Conservation (phyloP, 2,113 vertebrate species). For the Colossoma macropomum region DNA sequence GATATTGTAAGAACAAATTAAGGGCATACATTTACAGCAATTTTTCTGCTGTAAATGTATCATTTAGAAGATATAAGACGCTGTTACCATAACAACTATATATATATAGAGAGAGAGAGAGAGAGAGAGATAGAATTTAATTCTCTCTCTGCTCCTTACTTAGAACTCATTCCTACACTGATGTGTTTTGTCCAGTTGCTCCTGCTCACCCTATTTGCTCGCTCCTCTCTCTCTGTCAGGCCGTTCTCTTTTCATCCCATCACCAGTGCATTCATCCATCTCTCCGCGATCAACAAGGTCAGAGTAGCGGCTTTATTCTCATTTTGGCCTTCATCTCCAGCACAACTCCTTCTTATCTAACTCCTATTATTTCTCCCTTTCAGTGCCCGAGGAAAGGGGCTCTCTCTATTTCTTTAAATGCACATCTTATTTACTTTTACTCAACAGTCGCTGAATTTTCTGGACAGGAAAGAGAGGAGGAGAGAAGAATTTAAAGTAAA, state of each 20-base stretch:
- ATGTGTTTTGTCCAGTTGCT: background rate
- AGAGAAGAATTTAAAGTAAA: background rate
- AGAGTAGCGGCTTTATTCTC: constrained; percentile 44
- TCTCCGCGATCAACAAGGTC: constrained; percentile 52
- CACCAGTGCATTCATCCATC: constrained; percentile 37
- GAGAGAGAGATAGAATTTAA: too few relatives aligned
- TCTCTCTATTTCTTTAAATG: constrained; percentile 34
- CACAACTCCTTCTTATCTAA: constrained; percentile 39
- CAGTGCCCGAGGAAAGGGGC: constrained; percentile 23
- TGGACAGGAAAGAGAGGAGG: constrained; percentile 43
- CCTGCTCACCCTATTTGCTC: constrained; percentile 40
- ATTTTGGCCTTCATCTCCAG: constrained; percentile 37
- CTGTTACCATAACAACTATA: too few relatives aligned
- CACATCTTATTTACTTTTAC: constrained; percentile 36
- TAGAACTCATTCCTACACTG: background rate
- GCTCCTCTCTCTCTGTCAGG: background rate
- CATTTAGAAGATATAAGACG: too few relatives aligned
- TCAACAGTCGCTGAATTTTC: background rate
- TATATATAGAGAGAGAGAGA: too few relatives aligned
- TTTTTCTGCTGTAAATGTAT: too few relatives aligned
- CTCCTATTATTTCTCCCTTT: constrained; percentile 29
- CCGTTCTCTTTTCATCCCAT: constrained; percentile 32
- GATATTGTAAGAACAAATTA: too few relatives aligned
- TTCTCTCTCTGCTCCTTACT: background rate
- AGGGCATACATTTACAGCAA: too few relatives aligned